Base-by-base conservation (phyloP, 2,888 invertebrate genomes). In the Belgica antarctica region DNA sequence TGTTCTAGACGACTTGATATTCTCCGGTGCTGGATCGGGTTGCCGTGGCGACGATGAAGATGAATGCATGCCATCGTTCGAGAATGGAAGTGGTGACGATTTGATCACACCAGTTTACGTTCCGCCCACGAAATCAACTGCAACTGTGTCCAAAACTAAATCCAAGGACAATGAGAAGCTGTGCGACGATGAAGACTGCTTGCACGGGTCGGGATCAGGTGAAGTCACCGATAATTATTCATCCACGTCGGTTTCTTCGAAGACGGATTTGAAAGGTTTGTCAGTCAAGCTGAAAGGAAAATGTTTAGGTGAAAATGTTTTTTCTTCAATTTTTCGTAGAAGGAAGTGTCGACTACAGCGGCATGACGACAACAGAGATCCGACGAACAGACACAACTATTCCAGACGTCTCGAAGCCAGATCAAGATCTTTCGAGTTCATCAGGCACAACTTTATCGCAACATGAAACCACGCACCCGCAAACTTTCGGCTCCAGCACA, bases 41-140 rank as follows among this genome's bases (percentile, higher is more conserved):
- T 95, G 95, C 76, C 86, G 91, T 57, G 90, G 90, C 72, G 94
- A 94, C 75, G 95, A 94, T 76, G 95, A 96, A 78, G 95, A 94
- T 75, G 94, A 94, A 74, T 95, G 95, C 77, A 86, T 88, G 1
- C 92, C 93, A 10, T 83, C 90, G 31, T 90, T 90, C 34, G 92
- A 92, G 74, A 86, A 88, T 1, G 91, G 90, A 8, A 89, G 91
- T 47, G 92, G 92, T 73, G 95, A 96, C 77, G 95, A 95, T 77
- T 85, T 96, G 70, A 94, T 96, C 74, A 95, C 94, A 0, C 94
- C 96, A 0, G 93, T 95, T 1, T 94, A 93, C 78, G 89, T 93
- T 12, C 92, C 92, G 1, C 89, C 92, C 1, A 88, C 89, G 31
- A 83, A 85, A 74, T 89, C 89, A 12, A 88, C 88, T 8, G 86